Base-by-base conservation (phyloP, 2,888 invertebrate species). In the Litoditis marina region DNA sequence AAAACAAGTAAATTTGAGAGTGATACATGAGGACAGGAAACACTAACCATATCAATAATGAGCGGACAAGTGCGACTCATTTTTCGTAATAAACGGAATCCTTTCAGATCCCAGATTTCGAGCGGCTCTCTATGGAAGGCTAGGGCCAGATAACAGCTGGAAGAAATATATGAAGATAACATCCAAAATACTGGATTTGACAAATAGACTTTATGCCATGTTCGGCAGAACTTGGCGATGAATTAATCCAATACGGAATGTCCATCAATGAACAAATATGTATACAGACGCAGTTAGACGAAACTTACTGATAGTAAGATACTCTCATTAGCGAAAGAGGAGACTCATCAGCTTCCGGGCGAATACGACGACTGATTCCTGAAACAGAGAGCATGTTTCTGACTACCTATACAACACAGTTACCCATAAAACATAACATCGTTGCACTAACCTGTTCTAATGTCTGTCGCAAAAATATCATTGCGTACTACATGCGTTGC, bases 31-130 rank as follows among this genome's bases (percentile, higher is more conserved):
- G 25, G 8, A 7, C 30, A 19, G 22, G 13, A 19, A 34, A 5
- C 6, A 32, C 47, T 25, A 30, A 73, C 77, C 83, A 83, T 80
- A 62, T 83, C 83, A 8, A 80, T 69, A 31, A 83, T 83, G 32
- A 81, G 58, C 1, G 83, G 83, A 63, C 83, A 83, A n/a, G 76
- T 68, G 42, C 74, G 63, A 31, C 77, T 78, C 82, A 83, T 83
- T 46, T 78, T 65, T 8, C 83, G 65, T 27, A 83, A 68, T 50
- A 83, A 61, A 28, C 82, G 71, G 25, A 79, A 65, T 1, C 77
- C 62, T 47, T 73, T 76, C 54, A 83, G 53, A 62, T 83, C 82
- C 83, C 83, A 83, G 39, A 83, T 83, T 64, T 83, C 83, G 16
- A 83, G 66, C 1, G 83, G 83, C 56, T 83, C 82, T n/a, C 74